Evolutionary conservation across 2,797 vertebrate genomes (phyloP), one percentile per base, ranked within the genome.

Genomic region (Coracias cyanogaster): DNA sequence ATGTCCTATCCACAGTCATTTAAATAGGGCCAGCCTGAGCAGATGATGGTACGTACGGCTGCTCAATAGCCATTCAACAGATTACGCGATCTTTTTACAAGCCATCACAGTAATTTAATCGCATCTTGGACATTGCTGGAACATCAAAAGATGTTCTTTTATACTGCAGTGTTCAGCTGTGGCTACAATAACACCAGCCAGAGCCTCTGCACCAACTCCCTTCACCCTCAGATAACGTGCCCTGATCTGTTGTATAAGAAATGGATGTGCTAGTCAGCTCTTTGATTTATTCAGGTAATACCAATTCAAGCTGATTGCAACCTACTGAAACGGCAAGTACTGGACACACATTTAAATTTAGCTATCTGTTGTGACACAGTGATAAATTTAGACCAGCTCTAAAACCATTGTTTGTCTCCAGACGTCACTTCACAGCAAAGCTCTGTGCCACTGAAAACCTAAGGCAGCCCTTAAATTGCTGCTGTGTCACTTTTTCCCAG

Each of bases 341-440:
- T 85, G 89, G 94, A 92, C 89, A 88, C 82, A 86, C 89, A 83
- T 93, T 95, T 85, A 89, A 95, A 94, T 92, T 80, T 90, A 96
- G 95, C 84, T 91, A 55, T 73, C 90, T 92, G 54, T 72, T 87
- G 86, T 92, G 93, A 86, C 88, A 94, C 35, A 21, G 73, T 35
- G 85, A 92, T 90, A 94, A 92, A 92, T 90, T 86, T 16, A 87
- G 78, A 20, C 17, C 41, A 37, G 84, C 66, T 91, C 62, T 82
- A 81, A 77, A 48, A 91, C 24, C 82, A 46, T 52, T 17, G 52
- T 86, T 93, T 87, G 48, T 45, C 76, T 69, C 89, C 11, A 4
- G 13, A 69, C 0, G 1, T 66, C 93, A 88, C 70, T 66, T 89
- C 65, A 24, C 41, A 79, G 86, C 66, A 67, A 48, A 17, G 60